These are phyloP conservation scores for Enteromius paludinosus DNA, from an alignment of 2,797 vertebrate genomes.

Conservation along the genomic window DNA sequence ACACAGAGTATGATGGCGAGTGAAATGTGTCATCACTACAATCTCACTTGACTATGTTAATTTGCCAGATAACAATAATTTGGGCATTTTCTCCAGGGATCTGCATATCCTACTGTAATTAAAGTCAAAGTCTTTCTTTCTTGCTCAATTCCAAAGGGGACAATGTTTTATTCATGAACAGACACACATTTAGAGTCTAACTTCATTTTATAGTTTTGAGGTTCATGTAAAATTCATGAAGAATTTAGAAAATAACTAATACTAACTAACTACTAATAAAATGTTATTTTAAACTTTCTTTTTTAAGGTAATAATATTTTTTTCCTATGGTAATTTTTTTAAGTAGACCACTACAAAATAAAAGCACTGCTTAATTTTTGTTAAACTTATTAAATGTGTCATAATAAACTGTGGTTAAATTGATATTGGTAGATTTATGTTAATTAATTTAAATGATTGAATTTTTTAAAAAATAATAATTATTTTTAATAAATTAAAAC, in stretches of 20 bases:
- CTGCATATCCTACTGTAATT: not conserved
- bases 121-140: not conserved
- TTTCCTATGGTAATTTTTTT: not conserved
- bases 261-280: no score
- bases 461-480: not conserved
- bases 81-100: not conserved
- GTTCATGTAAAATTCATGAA: not conserved
- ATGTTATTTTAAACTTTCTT: not conserved
- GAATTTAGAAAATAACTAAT: not conserved
- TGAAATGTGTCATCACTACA: conserved; percentile 5
- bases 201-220: not conserved
- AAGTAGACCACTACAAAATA: not conserved
- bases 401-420: not conserved
- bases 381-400: not conserved
- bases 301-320: not conserved
- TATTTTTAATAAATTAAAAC: not conserved
- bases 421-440: not conserved
- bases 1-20: not conserved
- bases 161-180: not conserved
- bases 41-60: not conserved
- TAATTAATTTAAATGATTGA: not conserved
- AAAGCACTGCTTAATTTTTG: not conserved
- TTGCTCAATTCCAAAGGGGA: no score
- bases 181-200: not conserved
- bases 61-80: not conserved